Percentiles rank a stretch among this genome's conserved stretches.
phyloP scores from a whole-genome alignment of 2,888 invertebrate species.

The Dasypolia templi region DNA sequence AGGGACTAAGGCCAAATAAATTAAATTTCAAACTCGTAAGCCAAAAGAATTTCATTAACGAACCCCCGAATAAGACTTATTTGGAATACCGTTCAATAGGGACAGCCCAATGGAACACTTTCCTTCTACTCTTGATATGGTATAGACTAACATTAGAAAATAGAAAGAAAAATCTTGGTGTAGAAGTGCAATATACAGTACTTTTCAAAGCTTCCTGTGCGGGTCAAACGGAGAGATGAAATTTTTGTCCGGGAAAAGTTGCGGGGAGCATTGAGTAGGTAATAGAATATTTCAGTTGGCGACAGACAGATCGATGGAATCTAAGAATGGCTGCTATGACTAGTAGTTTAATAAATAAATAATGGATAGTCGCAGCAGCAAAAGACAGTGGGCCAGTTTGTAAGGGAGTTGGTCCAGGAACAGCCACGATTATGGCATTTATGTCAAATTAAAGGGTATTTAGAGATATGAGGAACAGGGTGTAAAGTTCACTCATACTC shows the following conservation, averaged over 20 bases:
- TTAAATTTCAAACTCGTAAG: background rate
- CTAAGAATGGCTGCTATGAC: constrained; percentile 40
- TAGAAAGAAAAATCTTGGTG: background rate
- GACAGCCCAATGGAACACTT: background rate
- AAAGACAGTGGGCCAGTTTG: constrained; percentile 22
- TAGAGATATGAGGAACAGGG: too few relatives aligned
- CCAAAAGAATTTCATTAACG: background rate
- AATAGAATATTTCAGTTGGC: constrained; percentile 18
- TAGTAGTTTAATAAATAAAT: constrained; percentile 62
- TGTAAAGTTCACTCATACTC: too few relatives aligned
- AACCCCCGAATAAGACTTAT: background rate
- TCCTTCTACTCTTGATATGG: background rate
- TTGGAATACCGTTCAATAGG: background rate
- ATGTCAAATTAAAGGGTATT: background rate
- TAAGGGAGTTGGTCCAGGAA: background rate
- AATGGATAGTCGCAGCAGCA: constrained; percentile 52
- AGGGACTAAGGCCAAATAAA: background rate
- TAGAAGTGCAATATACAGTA: background rate
- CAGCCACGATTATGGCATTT: background rate
- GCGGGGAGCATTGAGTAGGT: constrained; percentile 2
- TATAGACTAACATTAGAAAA: background rate
- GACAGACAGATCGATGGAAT: constrained; percentile 59
- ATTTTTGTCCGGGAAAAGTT: background rate
- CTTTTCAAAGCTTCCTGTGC: background rate
- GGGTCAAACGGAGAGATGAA: background rate